Conservation (phyloP, 2,113 vertebrate genomes). For the Sylvicapra grimmia region DNA sequence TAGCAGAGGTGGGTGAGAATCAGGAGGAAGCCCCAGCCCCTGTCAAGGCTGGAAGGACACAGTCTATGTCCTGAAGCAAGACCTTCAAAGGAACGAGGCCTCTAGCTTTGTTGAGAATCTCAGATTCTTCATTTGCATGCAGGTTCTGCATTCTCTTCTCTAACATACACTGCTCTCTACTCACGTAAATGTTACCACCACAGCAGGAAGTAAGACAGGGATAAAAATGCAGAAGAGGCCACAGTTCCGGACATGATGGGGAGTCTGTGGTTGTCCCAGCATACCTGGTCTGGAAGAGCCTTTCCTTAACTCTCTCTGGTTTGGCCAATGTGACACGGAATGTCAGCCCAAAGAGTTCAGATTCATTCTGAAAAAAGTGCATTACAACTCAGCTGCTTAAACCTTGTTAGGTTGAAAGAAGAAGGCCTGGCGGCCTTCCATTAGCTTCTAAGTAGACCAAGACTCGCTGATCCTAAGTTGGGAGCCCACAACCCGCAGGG, state of each 20-base stretch:
- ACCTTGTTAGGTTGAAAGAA: background rate
- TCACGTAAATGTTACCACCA: background rate
- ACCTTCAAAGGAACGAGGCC: background rate
- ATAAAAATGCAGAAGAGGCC: background rate
- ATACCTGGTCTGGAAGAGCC: constrained; percentile 94
- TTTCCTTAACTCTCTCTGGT: constrained; percentile 95
- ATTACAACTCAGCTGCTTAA: background rate
- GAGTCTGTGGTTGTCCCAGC: background rate
- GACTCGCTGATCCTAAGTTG: background rate
- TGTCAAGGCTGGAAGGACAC: no score
- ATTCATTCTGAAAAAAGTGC: constrained; percentile 86
- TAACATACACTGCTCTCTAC: background rate
- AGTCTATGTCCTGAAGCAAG: background rate
- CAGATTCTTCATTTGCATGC: background rate
- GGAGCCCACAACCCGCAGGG: background rate
- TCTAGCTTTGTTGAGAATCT: background rate
- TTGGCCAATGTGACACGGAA: constrained; percentile 95
- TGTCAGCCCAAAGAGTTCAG: constrained; percentile 94
- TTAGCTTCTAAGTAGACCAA: background rate
- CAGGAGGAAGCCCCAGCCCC: background rate
- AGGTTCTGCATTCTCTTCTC: background rate
- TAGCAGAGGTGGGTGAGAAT: background rate
- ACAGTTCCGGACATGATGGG: background rate
- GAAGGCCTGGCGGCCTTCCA: background rate
- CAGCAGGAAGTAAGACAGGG: background rate